Evolutionary conservation across 2,888 invertebrate genomes (phyloP).

Genomic region (Pyrrhosoma nymphula): DNA sequence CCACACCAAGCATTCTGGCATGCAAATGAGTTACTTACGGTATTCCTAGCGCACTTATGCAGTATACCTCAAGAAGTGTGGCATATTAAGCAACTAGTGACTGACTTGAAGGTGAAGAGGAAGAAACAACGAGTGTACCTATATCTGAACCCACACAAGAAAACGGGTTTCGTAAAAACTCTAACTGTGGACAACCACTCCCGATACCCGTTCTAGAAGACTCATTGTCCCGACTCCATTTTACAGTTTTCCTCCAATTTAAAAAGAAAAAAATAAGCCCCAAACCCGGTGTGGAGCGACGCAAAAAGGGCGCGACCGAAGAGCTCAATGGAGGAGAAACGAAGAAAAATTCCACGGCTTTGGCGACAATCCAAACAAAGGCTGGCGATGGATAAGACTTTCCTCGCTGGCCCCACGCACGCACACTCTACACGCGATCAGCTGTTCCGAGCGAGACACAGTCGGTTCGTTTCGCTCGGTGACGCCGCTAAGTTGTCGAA

Average conservation of each 20-base stretch:
- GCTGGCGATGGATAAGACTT: background rate
- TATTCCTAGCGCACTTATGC: too few relatives aligned
- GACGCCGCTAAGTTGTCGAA: background rate
- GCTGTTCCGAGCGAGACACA: background rate
- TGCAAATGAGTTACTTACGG: too few relatives aligned
- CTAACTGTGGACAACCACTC: background rate
- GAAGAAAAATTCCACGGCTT: background rate
- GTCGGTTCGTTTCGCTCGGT: background rate
- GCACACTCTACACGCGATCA: background rate
- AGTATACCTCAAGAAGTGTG: too few relatives aligned
- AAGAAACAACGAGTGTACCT: too few relatives aligned
- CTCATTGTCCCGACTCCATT: background rate
- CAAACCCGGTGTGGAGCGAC: background rate
- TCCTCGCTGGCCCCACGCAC: background rate
- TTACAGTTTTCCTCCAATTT: background rate
- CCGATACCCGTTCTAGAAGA: background rate
- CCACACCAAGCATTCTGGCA: too few relatives aligned
- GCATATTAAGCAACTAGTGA: too few relatives aligned
- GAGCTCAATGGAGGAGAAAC: constrained; percentile 3
- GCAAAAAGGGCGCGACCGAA: background rate
- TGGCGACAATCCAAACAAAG: background rate
- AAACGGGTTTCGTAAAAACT: too few relatives aligned
- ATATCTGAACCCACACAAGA: too few relatives aligned
- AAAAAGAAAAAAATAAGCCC: background rate
- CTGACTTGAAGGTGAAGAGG: too few relatives aligned